These are phyloP conservation scores for Perodicticus potto DNA, from an alignment of 2,797 vertebrate genomes.

Conservation along the genomic window DNA sequence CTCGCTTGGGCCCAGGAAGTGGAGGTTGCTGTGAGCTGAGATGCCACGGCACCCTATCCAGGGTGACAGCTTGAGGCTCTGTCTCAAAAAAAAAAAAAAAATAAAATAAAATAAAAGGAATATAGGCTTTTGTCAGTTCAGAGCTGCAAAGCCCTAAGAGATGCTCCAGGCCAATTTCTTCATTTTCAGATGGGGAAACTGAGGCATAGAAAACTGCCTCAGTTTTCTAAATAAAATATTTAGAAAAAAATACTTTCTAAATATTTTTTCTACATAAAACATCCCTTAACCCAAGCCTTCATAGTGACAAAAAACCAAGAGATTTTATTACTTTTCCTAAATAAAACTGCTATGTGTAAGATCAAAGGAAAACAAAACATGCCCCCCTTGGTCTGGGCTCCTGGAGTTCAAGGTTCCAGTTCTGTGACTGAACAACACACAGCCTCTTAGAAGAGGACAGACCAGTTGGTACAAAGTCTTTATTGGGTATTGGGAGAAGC, in stretches of 20 bases:
- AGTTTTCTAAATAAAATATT: no score
- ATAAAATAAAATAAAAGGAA: no score
- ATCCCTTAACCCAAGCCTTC: not conserved
- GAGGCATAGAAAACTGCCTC: slow-evolving; percentile 25
- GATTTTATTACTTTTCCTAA: slow-evolving; percentile 10
- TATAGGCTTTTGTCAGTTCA: not conserved
- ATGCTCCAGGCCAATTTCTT: not conserved
- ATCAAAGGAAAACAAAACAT: not conserved
- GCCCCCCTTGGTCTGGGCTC: not conserved
- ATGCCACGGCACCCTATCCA: no score
- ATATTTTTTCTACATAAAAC: not conserved
- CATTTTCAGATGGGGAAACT: slow-evolving; percentile 16
- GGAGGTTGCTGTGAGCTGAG: no score
- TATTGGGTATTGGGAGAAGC: not conserved
- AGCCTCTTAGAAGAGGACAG: not conserved
- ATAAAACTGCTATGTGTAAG: not conserved
- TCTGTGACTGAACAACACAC: not conserved
- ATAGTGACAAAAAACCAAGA: not conserved
- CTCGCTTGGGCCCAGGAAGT: no score
- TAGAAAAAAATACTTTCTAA: no score
- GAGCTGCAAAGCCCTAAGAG: not conserved
- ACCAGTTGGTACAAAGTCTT: not conserved
- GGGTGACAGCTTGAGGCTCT: no score
- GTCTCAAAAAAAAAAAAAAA: no score
- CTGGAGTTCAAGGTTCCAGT: not conserved